Evolutionary conservation across 2,797 vertebrate species (phyloP), one percentile per base, ranked within the genome.

Genomic region (Aphelocoma californica): DNA sequence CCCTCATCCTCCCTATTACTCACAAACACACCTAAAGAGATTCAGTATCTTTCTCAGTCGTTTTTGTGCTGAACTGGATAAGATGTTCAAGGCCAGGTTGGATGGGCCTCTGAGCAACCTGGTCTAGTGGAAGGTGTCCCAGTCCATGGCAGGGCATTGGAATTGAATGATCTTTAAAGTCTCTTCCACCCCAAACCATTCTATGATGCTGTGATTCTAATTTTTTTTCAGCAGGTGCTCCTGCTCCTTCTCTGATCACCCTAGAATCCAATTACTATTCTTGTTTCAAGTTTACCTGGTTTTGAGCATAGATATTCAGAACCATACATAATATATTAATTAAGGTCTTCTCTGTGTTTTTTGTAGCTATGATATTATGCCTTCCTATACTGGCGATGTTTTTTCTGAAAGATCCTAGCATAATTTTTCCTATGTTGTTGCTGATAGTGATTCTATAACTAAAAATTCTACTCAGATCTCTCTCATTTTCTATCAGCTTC

Each of bases 91-190:
- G 7, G 6, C 7, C 20, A n/a, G 50, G 44, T 13, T 26, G 17
- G 9, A 50, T 21, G 12, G 12, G 6, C 20, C 7, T 45, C 36
- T 70, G 28, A 57, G 28, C 7, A 70, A 7, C 36, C 10, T 62
- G 34, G 6, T 56, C 64, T 56, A 44, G 14, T 50, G 42, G 20
- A 48, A 50, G 9, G 2, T 56, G 16, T 17, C 34, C 53, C 34
- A 23, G 23, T 9, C 62, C 13, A 14, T 36, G 23, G 9, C 7
- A 48, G 11, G 4, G 4, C 0, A 1, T 8, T 74, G 26, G 5
- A 88, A 54, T 23, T 36, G 23, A 31, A 16, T 53, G 20, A 40
- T 24, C 19, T 42, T 69, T 29, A 44, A 36, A 7, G 28, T 18
- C 4, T 64, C 17, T 36, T 64, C 20, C 20, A 89, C 28, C 2